Evolutionary conservation across 1,140 invertebrate species (phyloP), one percentile per base, ranked within the genome.

Genomic region (Aphelenchoides besseyi): DNA sequence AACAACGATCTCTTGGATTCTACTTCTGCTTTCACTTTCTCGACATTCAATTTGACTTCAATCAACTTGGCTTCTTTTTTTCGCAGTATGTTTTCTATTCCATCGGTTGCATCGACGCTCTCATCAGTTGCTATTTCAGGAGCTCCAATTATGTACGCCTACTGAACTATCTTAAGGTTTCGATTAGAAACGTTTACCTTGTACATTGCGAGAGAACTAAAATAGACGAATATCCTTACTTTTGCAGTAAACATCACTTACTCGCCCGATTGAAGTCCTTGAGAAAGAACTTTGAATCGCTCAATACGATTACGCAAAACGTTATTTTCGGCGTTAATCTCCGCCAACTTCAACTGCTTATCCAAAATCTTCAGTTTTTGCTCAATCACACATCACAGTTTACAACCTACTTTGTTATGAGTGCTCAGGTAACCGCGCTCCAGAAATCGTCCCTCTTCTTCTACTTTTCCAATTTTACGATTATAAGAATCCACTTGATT

Each of bases 281-380:
- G 48, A 32, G 63, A 36, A 33, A 66, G 36, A 2, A 37, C 63
- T 32, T 29, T 29, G 30, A 66, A 66, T 16, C 63, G 63, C 29
- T 66, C 63, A 53, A 66, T 66, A 16, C 63, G 63, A 66, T 66
- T 66, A 2, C 32, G 30, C 63, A 66, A 53, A 18, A 66, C 63
- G 30, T 66, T 66, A 30, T 66, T 66, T 32, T 66, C 63, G 36
- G 63, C 63, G 30, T 66, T 66, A 30, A 66, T 66, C 32, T 66
- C 63, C 32, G 63, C 63, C 16, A 66, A 35, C 32, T 66, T 37
- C 63, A 66, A 53, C 1, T 66, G 30, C 32, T 36, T 66, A 12
- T 66, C 63, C 2, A 66, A n/a, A 18, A 18, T n/a, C 59, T 61
- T n/a, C n/a, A n/a, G n/a, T n/a, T n/a, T n/a, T n/a, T n/a, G n/a